Evolutionary conservation across 2,113 vertebrate genomes (phyloP), one percentile per base, ranked within the genome.

Genomic region (Stegastes partitus): DNA sequence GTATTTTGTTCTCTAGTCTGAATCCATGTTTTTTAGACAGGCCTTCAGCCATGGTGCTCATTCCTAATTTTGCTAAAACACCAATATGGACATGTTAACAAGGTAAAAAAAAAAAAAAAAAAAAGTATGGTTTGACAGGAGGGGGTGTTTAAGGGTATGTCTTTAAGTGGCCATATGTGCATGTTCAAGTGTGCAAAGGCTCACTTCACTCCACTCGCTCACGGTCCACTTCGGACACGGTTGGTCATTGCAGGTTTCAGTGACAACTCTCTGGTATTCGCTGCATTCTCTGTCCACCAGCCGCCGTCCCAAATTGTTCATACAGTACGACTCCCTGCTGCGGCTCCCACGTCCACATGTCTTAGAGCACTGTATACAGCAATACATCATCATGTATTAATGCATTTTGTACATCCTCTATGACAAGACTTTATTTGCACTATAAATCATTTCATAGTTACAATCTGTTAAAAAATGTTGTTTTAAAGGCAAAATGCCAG

Each of bases 151-250:
- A 7, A 31, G 28, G 28, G 11, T 39, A 10, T 28, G 6, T 0
- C 4, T 49, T 6, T 55, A 55, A 53, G 53, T 18, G 1, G 39
- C 12, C 21, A 22, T 37, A 4, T 64, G 14, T 70, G 62, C 6
- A 11, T 25, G 45, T n/a, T 16, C 45, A 25, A 42, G 11, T 70
- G 62, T 59, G 34, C 44, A 44, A 15, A 54, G 21, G 25, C 86
- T 91, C 95, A 99, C 97, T 96, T 98, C 96, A 0, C 96, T 98
- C 98, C 98, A 99, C 70, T 97, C 96, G 85, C 96, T 96, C 83
- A 93, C 72, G 0, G 84, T 94, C 98, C 98, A 99, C 45, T 87
- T 91, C 5, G 98, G 97, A 89, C 98, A 99, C 7, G 92, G 89
- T 82, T 96, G 94, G 31, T 97, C 96, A 45, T 95, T 95, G 89